Percentiles rank a stretch among this genome's conserved stretches.
phyloP scores from a whole-genome alignment of 2,888 invertebrate species.

The Clusia tigrina region DNA sequence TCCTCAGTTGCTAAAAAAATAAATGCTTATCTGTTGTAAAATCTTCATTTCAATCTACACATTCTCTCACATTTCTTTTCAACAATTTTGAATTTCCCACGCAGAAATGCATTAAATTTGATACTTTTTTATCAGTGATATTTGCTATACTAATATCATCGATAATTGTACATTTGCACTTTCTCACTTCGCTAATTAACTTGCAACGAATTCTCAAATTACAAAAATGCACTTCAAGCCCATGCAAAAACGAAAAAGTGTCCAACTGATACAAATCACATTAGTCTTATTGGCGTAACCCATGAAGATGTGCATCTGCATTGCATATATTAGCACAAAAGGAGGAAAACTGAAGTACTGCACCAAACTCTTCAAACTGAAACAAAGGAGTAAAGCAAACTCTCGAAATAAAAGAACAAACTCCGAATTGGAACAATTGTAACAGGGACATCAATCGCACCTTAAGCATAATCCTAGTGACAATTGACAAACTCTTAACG shows the following conservation, averaged over 20 bases:
- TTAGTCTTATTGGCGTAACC: conserved; percentile 36
- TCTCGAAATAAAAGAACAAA: conserved; percentile 23
- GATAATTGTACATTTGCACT: background rate
- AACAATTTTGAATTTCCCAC: background rate
- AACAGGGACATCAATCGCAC: conserved; percentile 37
- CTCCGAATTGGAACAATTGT: conserved; percentile 19
- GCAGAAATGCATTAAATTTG: conserved; percentile 1
- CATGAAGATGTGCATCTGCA: conserved; percentile 48
- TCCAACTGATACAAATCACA: conserved; percentile 48
- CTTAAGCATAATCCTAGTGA: conserved; percentile 43
- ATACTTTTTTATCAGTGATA: conserved; percentile 12
- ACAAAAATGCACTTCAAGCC: conserved; percentile 29
- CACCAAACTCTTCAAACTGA: background rate
- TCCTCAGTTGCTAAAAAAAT: too few relatives aligned
- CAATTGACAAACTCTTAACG: conserved; percentile 44
- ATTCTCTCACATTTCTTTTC: too few relatives aligned
- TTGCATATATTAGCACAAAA: background rate
- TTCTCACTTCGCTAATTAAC: conserved; percentile 44
- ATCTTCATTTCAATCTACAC: too few relatives aligned
- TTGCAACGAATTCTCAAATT: conserved; percentile 39
- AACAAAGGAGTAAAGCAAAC: background rate
- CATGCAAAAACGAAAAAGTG: conserved; percentile 28
- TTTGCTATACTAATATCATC: conserved; percentile 7
- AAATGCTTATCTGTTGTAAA: too few relatives aligned
- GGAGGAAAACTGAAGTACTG: background rate